These are phyloP conservation scores for Salminus brasiliensis DNA, from an alignment of 2,113 vertebrate species.

Conservation along the genomic window DNA sequence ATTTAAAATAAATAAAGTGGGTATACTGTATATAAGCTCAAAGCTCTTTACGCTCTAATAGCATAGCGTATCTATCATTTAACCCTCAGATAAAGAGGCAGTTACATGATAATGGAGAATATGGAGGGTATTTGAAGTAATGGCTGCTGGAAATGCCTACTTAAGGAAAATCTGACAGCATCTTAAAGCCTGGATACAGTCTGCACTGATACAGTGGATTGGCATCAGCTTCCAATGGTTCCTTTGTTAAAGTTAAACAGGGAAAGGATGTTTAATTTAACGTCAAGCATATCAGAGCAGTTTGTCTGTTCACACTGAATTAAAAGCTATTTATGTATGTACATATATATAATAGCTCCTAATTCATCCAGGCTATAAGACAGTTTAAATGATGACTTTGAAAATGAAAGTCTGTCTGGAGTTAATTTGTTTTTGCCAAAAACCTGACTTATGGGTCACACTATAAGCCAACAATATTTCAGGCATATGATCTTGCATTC, in stretches of 20 bases:
- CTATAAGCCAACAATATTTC: neutral
- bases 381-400: conserved; percentile 22
- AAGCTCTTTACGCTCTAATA: neutral
- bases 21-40: neutral
- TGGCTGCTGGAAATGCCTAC: conserved; percentile 9
- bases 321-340: neutral
- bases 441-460: neutral
- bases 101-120: neutral
- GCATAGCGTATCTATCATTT: neutral
- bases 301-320: neutral
- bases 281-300: neutral
- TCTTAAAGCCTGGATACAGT: conserved; percentile 39
- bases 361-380: conserved; percentile 29
- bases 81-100: neutral
- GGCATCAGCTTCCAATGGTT: neutral
- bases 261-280: neutral
- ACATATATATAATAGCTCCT: neutral
- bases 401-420: conserved; percentile 23
- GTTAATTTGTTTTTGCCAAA: neutral
- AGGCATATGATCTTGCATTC: neutral
- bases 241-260: neutral
- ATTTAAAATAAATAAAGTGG: too few species aligned
- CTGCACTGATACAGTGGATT: neutral
- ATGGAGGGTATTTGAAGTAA: conserved; percentile 22
- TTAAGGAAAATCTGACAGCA: conserved; percentile 19